phyloP scores from a whole-genome alignment of 2,797 vertebrate species.

The Thunnus albacares region DNA sequence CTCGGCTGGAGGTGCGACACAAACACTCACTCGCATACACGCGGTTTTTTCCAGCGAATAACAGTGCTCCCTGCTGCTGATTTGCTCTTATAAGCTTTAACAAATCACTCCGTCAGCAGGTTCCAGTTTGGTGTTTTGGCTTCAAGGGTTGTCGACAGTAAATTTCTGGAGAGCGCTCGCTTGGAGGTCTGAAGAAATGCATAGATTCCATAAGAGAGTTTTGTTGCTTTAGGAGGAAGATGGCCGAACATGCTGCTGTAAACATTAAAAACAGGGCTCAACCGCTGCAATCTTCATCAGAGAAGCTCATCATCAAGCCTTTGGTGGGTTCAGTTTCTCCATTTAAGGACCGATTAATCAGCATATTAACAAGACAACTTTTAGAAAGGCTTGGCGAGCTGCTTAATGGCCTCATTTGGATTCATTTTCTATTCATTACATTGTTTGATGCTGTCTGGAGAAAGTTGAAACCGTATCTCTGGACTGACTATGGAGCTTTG shows the following conservation, averaged over 20 bases:
- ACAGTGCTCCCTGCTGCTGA: constrained; percentile 42
- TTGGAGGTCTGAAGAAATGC: neutral
- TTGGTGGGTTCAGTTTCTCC: constrained; percentile 49
- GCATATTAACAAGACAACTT: constrained; percentile 60
- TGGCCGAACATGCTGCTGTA: neutral
- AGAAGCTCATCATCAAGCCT: constrained; percentile 9
- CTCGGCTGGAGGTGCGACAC: constrained; percentile 43
- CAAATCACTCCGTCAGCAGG: constrained; percentile 58
- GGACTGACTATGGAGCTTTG: neutral
- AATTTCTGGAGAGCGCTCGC: neutral
- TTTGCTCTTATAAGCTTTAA: constrained; percentile 50
- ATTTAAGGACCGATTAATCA: constrained; percentile 70
- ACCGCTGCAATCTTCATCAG: neutral
- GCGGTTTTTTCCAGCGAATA: neutral
- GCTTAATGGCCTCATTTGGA: constrained; percentile 64
- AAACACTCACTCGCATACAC: constrained; percentile 20
- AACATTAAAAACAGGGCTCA: neutral
- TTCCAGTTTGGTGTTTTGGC: constrained; percentile 43
- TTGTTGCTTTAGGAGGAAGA: constrained; percentile 19
- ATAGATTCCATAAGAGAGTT: neutral
- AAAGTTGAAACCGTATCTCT: constrained; percentile 4
- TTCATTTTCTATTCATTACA: constrained; percentile 67
- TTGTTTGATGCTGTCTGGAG: constrained; percentile 53
- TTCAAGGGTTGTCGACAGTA: constrained; percentile 11
- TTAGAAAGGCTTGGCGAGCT: constrained; percentile 50